phyloP scores from a whole-genome alignment of 2,797 vertebrate genomes.

The Catostomus latipinnis region DNA sequence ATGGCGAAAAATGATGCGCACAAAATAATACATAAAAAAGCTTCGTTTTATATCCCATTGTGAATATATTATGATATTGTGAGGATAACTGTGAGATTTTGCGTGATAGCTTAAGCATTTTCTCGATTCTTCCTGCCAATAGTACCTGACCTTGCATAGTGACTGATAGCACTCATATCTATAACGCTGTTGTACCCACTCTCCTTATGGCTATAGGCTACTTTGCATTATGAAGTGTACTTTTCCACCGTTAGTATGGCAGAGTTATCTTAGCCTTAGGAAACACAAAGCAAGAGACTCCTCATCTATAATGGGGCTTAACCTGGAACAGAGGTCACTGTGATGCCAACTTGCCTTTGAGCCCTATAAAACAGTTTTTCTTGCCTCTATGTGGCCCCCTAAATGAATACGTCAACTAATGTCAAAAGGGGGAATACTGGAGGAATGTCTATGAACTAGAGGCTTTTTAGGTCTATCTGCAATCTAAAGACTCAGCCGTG shows the following conservation, averaged over 20 bases:
- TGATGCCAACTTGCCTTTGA: background rate
- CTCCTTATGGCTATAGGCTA: constrained; percentile 2
- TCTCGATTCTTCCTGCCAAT: constrained; percentile 9
- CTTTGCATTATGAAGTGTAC: background rate
- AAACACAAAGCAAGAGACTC: constrained; percentile 8
- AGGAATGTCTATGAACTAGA: background rate
- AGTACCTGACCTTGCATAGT: constrained; percentile 17
- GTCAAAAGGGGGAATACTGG: background rate
- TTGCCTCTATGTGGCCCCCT: constrained; percentile 6
- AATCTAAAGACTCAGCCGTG: constrained; percentile 5
- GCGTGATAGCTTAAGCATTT: constrained; percentile 23
- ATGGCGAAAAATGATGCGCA: too few relatives aligned
- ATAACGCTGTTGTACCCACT: constrained; percentile 49
- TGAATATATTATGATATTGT: too few relatives aligned
- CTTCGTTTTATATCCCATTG: too few relatives aligned
- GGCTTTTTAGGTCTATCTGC: constrained; percentile 14
- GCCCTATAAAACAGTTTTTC: background rate
- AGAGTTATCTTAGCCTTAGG: constrained; percentile 20
- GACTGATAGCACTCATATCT: constrained; percentile 54
- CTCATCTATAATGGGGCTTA: background rate
- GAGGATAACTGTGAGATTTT: background rate
- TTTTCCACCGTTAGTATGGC: constrained; percentile 10
- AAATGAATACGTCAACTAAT: constrained; percentile 1
- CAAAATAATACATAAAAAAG: too few relatives aligned
- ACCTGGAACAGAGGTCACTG: constrained; percentile 7